Evolutionary conservation across 23 tunicate species (phyloP).

Genomic region (Styela plicata): DNA sequence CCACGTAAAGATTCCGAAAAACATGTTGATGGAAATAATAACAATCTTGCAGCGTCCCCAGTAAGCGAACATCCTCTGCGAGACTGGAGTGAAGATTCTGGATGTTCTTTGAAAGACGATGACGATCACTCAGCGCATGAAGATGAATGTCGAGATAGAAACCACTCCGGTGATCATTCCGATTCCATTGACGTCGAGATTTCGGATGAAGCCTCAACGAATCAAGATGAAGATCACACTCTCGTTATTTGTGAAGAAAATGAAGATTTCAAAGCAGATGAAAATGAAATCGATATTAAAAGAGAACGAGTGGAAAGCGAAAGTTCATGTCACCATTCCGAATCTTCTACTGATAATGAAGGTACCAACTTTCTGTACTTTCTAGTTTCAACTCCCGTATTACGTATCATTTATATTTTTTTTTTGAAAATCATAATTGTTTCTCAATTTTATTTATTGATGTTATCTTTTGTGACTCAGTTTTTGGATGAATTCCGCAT

Average conservation of each 20-base stretch:
- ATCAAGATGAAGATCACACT: not conserved
- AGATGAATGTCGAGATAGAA: not conserved
- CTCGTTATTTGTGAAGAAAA: not conserved
- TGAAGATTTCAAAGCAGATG: not conserved
- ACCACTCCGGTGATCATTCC: not conserved
- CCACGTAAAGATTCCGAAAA: not conserved
- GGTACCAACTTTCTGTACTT: too few species aligned
- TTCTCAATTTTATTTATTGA: too few species aligned
- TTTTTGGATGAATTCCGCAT: too few species aligned
- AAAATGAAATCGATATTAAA: not conserved
- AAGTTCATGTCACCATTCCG: not conserved
- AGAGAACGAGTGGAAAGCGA: not conserved
- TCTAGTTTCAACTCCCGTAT: too few species aligned
- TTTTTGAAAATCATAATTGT: too few species aligned
- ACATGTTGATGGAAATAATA: not conserved
- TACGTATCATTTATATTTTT: too few species aligned
- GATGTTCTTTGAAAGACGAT: not conserved
- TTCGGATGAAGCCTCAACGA: not conserved
- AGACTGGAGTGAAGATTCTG: not conserved
- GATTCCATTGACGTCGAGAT: not conserved
- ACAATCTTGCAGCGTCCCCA: not conserved
- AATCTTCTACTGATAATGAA: not conserved
- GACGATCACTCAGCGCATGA: not conserved
- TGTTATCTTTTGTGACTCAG: too few species aligned
- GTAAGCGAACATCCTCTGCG: not conserved